phyloP scores from a whole-genome alignment of 2,113 vertebrate species.

The Austrofundulus limnaeus region DNA sequence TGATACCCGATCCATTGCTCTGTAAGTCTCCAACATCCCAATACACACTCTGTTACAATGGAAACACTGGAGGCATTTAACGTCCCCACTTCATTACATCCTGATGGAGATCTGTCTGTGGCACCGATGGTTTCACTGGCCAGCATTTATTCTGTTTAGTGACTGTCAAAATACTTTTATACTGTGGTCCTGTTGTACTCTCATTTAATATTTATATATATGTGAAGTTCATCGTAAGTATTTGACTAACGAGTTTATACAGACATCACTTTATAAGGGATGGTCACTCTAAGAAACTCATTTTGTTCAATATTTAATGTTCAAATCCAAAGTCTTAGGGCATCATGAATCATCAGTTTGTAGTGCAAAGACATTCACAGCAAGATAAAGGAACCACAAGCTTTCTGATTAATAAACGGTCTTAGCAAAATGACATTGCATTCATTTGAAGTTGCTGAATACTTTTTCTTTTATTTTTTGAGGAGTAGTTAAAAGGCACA shows the following conservation, averaged over 20 bases:
- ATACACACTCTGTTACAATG: constrained; percentile 59
- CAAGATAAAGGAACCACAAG: too few species aligned
- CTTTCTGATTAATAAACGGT: too few species aligned
- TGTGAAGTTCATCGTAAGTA: too few species aligned
- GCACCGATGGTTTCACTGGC: constrained; percentile 26
- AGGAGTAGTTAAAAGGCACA: neutral
- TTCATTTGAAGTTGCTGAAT: too few species aligned
- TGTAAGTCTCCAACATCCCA: constrained; percentile 49
- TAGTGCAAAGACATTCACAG: too few species aligned
- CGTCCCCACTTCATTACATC: constrained; percentile 49
- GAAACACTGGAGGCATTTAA: constrained; percentile 60
- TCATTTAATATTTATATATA: neutral
- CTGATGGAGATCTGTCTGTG: constrained; percentile 38
- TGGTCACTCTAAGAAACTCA: too few species aligned
- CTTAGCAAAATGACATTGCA: too few species aligned
- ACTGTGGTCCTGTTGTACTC: too few species aligned
- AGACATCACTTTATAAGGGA: too few species aligned
- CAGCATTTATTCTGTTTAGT: constrained; percentile 9
- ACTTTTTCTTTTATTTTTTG: neutral
- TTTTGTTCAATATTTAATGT: too few species aligned
- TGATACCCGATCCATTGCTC: constrained; percentile 53
- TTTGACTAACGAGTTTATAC: too few species aligned
- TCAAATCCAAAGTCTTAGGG: neutral
- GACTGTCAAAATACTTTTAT: constrained; percentile 5
- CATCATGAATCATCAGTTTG: too few species aligned